Conservation (phyloP, 2,797 vertebrate species). For the Pseudomugil gertrudae region DNA sequence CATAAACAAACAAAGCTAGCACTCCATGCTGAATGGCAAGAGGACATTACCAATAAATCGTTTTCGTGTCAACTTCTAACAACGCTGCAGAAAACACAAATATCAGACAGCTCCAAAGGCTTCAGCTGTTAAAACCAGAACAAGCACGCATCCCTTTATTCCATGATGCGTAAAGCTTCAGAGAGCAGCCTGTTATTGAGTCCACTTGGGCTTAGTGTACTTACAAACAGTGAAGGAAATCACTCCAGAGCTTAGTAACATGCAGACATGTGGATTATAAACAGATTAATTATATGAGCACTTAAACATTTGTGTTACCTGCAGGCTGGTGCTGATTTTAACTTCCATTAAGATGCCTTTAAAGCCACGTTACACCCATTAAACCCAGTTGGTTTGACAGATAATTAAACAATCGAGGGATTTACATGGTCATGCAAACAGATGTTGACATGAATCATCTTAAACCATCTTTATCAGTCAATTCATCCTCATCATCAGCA, state of each 20-base stretch:
- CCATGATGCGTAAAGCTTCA: constrained; percentile 32
- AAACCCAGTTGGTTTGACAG: constrained; percentile 45
- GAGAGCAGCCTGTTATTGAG: constrained; percentile 44
- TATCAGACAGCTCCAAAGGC: constrained; percentile 18
- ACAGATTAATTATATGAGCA: constrained; percentile 25
- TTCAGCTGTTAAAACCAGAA: constrained; percentile 26
- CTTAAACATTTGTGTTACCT: constrained; percentile 55
- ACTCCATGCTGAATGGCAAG: constrained; percentile 34
- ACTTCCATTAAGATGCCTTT: constrained; percentile 38
- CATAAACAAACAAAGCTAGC: constrained; percentile 27
- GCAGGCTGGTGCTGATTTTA: constrained; percentile 57
- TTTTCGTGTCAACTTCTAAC: constrained; percentile 34
- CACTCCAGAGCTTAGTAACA: not conserved
- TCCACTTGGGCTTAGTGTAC: constrained; percentile 58
- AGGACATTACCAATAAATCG: constrained; percentile 29
- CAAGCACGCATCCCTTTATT: constrained; percentile 36
- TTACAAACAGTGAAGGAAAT: constrained; percentile 21
- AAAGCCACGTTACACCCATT: constrained; percentile 45
- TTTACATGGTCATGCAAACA: constrained; percentile 29
- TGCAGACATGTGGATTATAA: constrained; percentile 23
- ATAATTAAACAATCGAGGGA: constrained; percentile 39
- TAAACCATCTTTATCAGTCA: constrained; percentile 13
- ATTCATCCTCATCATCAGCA: constrained; percentile 23
- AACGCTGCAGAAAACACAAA: constrained; percentile 43
- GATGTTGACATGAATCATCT: constrained; percentile 38